Percentiles rank a stretch among this genome's conserved stretches.
These are phyloP conservation scores for Galendromus occidentalis DNA, from an alignment of 1,140 invertebrate genomes.

Conservation along the genomic window DNA sequence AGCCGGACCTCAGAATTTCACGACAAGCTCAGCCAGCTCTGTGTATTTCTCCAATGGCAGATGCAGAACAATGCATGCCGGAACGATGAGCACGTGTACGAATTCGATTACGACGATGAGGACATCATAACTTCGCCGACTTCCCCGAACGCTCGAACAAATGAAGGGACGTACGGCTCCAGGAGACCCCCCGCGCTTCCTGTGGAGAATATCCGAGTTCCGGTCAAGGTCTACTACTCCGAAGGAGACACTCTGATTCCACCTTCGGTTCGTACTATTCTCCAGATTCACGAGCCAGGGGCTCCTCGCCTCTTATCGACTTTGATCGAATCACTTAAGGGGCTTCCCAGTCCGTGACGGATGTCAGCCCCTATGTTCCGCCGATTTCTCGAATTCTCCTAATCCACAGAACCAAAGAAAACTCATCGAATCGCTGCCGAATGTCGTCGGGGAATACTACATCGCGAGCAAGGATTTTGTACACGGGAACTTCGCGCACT, in stretches of 20 bases:
- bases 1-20: no score
- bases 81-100: background rate
- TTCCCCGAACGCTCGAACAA: background rate
- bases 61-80: background rate
- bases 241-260: background rate
- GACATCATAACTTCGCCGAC: background rate
- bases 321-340: background rate
- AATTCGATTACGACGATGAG: background rate
- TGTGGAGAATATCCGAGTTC: background rate
- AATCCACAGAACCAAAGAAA: background rate
- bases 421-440: background rate
- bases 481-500: background rate
- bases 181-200: background rate
- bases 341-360: background rate
- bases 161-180: background rate
- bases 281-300: background rate
- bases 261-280: background rate
- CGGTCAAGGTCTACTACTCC: conserved; percentile 6
- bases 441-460: background rate
- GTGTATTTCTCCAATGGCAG: background rate
- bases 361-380: background rate
- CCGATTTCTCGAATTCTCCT: background rate
- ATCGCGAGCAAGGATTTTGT: background rate
- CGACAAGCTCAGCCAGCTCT: no score
- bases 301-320: background rate